Conservation (phyloP, 2,797 vertebrate species). For the Oreochromis mossambicus region DNA sequence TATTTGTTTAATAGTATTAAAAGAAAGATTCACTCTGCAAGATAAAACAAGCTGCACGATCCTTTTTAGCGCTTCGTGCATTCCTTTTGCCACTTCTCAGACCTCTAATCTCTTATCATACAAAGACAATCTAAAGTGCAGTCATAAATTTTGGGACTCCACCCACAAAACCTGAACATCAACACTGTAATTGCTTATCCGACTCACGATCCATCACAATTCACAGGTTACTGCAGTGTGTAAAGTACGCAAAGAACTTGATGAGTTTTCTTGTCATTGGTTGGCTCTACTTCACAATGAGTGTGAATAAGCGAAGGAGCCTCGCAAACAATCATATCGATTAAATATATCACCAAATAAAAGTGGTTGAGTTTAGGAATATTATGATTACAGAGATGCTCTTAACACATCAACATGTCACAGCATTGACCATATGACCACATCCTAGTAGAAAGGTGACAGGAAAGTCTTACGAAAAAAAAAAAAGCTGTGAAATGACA, state of each 20-base stretch:
- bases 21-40: background rate
- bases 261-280: background rate
- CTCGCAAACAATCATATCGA: background rate
- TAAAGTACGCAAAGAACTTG: rapidly evolving
- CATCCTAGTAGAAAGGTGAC: background rate
- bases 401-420: rapidly evolving
- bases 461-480: background rate
- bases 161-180: background rate
- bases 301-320: background rate
- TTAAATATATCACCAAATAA: background rate
- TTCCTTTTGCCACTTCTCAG: background rate
- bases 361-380: background rate
- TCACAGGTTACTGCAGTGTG: background rate
- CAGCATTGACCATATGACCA: background rate
- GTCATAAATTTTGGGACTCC: background rate
- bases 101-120: background rate
- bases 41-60: background rate
- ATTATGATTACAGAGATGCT: background rate
- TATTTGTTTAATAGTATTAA: background rate
- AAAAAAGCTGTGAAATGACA: background rate
- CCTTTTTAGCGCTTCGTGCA: background rate
- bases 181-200: background rate
- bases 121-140: background rate
- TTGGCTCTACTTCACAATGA: background rate
- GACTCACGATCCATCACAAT: background rate